Percentiles rank a stretch among this genome's conserved stretches.
phyloP scores from a whole-genome alignment of 2,113 vertebrate species.

The Podocnemis expansa region DNA sequence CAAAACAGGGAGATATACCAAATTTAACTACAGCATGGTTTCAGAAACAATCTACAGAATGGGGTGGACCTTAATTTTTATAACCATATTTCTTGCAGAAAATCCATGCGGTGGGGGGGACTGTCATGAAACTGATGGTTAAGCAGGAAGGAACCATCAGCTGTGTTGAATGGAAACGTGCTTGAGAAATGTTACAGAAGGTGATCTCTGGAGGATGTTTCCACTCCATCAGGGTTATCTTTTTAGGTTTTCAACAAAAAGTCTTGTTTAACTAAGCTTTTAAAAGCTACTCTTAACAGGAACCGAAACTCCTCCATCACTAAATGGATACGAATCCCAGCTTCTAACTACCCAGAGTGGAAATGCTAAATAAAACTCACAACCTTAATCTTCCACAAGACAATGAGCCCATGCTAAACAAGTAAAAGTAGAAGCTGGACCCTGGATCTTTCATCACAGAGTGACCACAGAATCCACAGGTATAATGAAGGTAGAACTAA shows the following conservation, averaged over 20 bases:
- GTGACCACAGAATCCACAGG: background rate
- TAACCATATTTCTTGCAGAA: background rate
- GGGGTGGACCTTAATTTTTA: constrained; percentile 3
- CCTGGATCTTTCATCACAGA: background rate
- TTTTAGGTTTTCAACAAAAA: background rate
- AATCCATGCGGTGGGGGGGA: background rate
- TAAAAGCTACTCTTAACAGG: background rate
- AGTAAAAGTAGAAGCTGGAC: background rate
- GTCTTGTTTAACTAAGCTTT: background rate
- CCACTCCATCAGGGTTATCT: background rate
- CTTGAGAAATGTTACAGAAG: background rate
- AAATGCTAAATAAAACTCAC: background rate
- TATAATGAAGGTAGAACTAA: background rate
- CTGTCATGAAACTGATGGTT: background rate
- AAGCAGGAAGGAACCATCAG: background rate
- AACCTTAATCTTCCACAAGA: background rate
- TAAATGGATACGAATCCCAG: background rate
- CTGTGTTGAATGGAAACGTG: background rate
- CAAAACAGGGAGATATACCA: background rate
- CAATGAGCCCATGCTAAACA: background rate
- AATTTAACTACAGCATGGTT: background rate
- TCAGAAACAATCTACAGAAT: background rate
- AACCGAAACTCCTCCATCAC: background rate
- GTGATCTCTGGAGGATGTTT: background rate
- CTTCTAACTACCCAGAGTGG: background rate